Evolutionary conservation across 2,113 vertebrate species (phyloP).

Genomic region (Lophura nycthemera): DNA sequence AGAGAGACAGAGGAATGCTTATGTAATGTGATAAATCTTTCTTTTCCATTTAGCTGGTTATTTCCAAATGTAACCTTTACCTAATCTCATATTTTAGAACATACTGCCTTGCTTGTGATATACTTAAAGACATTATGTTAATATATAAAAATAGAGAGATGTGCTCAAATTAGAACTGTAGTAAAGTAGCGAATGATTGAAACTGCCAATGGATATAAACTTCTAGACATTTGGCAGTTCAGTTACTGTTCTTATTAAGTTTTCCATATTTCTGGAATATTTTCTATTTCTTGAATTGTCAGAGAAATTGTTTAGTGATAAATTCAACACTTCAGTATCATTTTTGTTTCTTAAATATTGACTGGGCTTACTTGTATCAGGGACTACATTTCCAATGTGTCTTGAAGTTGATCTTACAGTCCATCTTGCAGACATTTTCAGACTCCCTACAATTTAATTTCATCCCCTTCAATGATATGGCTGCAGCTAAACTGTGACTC

Average conservation of each 20-base stretch:
- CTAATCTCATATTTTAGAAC: not conserved
- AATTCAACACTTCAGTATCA: not conserved
- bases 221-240: not conserved
- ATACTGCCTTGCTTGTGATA: not conserved
- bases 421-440: too few relatives aligned
- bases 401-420: not conserved
- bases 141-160: not conserved
- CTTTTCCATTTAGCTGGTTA: not conserved
- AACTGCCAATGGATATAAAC: not conserved
- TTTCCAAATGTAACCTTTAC: not conserved
- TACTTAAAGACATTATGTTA: not conserved
- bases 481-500: too few relatives aligned
- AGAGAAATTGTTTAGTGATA: not conserved
- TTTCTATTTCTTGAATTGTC: not conserved
- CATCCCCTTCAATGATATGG: too few relatives aligned
- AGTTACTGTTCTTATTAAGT: not conserved
- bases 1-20: not conserved
- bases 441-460: too few relatives aligned
- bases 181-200: not conserved
- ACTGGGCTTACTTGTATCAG: not conserved
- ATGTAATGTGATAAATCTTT: not conserved
- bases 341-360: not conserved
- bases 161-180: not conserved
- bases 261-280: not conserved
- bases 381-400: not conserved